A percentile compares a stretch with the other conserved stretches of the same genome.
Evolutionary conservation across 1,140 invertebrate genomes (phyloP).

Genomic region (Eufriesea mexicana): DNA sequence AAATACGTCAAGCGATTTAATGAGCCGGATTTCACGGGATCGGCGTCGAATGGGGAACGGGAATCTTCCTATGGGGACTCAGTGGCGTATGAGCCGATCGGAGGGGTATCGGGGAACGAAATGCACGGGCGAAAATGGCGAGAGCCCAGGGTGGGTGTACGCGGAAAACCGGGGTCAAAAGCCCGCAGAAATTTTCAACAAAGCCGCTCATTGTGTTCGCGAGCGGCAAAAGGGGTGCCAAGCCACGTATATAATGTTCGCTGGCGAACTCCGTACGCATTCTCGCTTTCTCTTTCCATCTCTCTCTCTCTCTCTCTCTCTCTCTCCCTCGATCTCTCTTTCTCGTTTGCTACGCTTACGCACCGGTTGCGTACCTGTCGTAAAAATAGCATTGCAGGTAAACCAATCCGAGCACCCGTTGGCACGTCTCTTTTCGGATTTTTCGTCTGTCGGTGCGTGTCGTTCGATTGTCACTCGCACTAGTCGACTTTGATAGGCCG

Average conservation of each 20-base stretch:
- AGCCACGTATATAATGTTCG: slow-evolving; percentile 39
- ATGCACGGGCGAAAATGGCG: slow-evolving; percentile 30
- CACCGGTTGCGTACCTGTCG: slow-evolving; percentile 43
- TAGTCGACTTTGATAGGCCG: slow-evolving; percentile 10
- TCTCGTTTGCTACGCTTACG: slow-evolving; percentile 16
- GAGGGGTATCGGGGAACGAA: slow-evolving; percentile 38
- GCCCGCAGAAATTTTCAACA: slow-evolving; percentile 62
- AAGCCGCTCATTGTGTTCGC: slow-evolving; percentile 40
- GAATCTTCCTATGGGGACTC: slow-evolving; percentile 48
- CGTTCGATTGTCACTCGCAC: slow-evolving; percentile 35
- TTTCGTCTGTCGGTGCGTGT: not conserved
- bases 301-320: not conserved
- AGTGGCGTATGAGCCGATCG: slow-evolving; percentile 45
- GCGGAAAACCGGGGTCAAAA: slow-evolving; percentile 60
- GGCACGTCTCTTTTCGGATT: slow-evolving; percentile 4
- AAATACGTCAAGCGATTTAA: slow-evolving; percentile 62
- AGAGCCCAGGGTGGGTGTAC: not conserved
- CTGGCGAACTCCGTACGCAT: not conserved
- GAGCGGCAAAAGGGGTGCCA: slow-evolving; percentile 40
- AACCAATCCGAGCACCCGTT: not conserved
- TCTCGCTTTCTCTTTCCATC: not conserved
- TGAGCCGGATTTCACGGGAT: slow-evolving; percentile 70
- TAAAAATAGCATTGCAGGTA: slow-evolving; percentile 42
- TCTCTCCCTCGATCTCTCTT: not conserved
- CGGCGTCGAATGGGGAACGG: slow-evolving; percentile 42